Base-by-base conservation (phyloP, 1,140 invertebrate species). In the Zaprionus capensis region DNA sequence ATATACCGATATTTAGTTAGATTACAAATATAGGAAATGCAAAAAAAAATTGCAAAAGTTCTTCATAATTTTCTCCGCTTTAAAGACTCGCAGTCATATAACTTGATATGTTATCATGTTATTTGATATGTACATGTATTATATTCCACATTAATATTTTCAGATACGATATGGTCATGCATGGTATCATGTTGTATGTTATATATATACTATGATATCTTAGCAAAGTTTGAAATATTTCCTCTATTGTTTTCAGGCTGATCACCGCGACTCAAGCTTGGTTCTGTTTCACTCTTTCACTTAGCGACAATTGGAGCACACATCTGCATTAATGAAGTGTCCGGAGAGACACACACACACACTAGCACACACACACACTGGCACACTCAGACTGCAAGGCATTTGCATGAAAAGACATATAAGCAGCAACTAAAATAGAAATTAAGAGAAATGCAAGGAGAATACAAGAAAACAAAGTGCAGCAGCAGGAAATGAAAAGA, bases 401-500 rank as follows among this genome's bases (percentile, higher is more conserved):
- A 80, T 81, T 86, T 86, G 82, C 82, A 79, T 82, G 70, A 86
- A 86, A 86, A 86, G 83, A 74, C 83, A 51, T 51, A 51, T 51
- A 51, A 51, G 46, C 46, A 51, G 46, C 46, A 83, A 87, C 83
- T 87, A 87, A 87, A 87, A 87, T 87, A 87, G 77, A 87, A 87
- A 87, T 87, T 83, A 87, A 87, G 80, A 82, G 69, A 80, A 77
- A 86, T 66, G 56, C 53, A 46, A 64, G 53, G 53, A 65, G 62
- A 69, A 49, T 51, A 56, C 57, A 63, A 58, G 31, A 31, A 68
- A 80, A 66, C 53, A 72, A 62, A 44, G 67, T 38, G 62, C 67
- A 78, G 64, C 63, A 68, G 62, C 66, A 75, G 82, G 83, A 86
- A 86, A 86, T 86, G 82, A 86, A 86, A 87, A 86, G 82, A 87